These are phyloP conservation scores for Theretra japonica DNA, from an alignment of 2,888 invertebrate genomes.

Conservation along the genomic window DNA sequence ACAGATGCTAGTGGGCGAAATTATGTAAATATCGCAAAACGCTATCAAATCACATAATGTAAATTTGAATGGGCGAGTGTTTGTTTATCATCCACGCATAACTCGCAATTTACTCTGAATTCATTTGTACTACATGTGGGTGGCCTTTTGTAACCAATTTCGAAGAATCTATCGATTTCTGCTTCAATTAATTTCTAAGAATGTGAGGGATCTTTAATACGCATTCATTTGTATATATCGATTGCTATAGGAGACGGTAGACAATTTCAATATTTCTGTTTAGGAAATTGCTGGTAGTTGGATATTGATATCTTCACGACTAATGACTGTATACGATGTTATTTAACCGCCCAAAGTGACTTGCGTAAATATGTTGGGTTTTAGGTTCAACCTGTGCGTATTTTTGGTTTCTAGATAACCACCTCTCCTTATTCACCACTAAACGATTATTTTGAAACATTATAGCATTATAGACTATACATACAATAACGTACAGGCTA, in stretches of 20 bases:
- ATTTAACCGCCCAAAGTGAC: too few species aligned
- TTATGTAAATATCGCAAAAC: constrained; percentile 9
- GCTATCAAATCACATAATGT: constrained; percentile 4
- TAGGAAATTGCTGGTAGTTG: neutral
- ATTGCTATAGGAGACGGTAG: neutral
- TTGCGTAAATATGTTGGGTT: too few species aligned
- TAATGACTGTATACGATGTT: too few species aligned
- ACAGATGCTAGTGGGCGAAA: neutral
- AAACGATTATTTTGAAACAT: neutral
- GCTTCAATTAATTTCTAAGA: too few species aligned
- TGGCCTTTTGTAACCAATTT: neutral
- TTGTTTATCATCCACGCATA: neutral
- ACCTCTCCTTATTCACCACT: neutral
- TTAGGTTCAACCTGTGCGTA: too few species aligned
- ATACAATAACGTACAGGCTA: too few species aligned
- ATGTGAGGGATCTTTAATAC: too few species aligned
- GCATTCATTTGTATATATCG: too few species aligned
- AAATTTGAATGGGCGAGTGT: constrained; percentile 1
- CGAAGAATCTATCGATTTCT: too few species aligned
- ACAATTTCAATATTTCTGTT: neutral
- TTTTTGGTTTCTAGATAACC: too few species aligned
- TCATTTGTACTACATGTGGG: neutral
- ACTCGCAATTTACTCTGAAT: neutral
- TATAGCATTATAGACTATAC: neutral
- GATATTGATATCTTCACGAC: too few species aligned